These are phyloP conservation scores for Lutjanus campechanus DNA, from an alignment of 2,797 vertebrate species.

Conservation along the genomic window DNA sequence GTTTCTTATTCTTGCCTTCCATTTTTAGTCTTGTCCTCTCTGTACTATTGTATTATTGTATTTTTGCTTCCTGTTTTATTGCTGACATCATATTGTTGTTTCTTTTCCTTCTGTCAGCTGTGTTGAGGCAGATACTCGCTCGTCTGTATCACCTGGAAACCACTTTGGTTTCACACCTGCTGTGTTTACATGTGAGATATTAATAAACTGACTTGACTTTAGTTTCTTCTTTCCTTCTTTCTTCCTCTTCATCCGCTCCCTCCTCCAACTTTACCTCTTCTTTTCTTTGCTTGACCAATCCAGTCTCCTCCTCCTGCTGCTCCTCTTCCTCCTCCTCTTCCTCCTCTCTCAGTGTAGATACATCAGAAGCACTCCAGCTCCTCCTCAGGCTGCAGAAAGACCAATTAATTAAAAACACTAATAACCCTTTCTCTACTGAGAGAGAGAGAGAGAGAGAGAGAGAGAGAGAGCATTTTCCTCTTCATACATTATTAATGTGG, in stretches of 20 bases:
- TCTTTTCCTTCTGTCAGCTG: too few relatives aligned
- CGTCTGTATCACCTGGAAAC: too few relatives aligned
- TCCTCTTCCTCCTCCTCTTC: neutral
- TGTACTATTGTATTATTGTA: too few relatives aligned
- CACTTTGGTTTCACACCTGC: too few relatives aligned
- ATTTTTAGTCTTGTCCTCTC: too few relatives aligned
- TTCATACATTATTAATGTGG: constrained; percentile 61
- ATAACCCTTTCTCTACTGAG: constrained; percentile 42
- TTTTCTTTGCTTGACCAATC: neutral
- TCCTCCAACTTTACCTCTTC: neutral
- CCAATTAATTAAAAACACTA: constrained; percentile 58
- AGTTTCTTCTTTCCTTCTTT: neutral
- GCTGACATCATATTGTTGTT: too few relatives aligned
- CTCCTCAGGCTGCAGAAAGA: constrained; percentile 40
- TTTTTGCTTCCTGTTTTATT: too few relatives aligned
- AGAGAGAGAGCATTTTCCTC: constrained; percentile 29
- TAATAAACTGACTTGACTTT: neutral
- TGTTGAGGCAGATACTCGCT: too few relatives aligned
- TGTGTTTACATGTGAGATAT: too few relatives aligned
- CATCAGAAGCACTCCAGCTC: constrained; percentile 14
- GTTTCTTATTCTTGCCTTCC: too few relatives aligned
- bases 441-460: constrained; percentile 10
- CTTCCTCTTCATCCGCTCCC: neutral
- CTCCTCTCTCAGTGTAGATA: neutral
- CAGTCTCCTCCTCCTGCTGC: neutral